Base-by-base conservation (phyloP, 2,113 vertebrate species). In the Caracal caracal region DNA sequence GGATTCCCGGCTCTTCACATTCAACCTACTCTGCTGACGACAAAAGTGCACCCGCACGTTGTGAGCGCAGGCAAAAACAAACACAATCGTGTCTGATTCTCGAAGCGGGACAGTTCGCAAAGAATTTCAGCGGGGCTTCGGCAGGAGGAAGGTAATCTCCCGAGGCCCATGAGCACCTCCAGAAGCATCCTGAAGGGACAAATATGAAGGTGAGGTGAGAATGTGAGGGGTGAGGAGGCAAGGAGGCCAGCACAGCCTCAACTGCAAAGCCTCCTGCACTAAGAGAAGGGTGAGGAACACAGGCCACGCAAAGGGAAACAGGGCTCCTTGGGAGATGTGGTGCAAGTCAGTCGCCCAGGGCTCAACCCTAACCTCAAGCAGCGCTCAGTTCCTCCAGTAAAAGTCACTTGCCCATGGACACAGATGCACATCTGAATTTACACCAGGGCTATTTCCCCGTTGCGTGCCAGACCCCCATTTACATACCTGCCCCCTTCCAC, bases 171-270 rank as follows among this genome's bases (percentile, higher is more conserved):
- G 19, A 37, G 70, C n/a, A 37, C 33, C 35, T 66, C 61, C 20
- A 83, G 51, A 83, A 61, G 49, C 35, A 68, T 37, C 47, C 9
- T 11, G 35, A 63, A 93, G 49, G 22, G 15, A 5, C 2, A 26
- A 75, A 16, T 16, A 16, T 16, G 33, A 33, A 75, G 82, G 49
- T 9, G 2, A 40, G 9, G 28, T 6, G 22, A 80, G 26, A 20
- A 24, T 19, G 66, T 1, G 5, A 3, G 0, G 22, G 15, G 1
- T 0, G 33, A 26, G 3, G 12, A n/a, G 37, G 35, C 37, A 28
- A 7, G 9, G 13, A 8, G 59, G 47, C 70, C 47, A 35, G 20
- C 30, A 30, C 11, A 53, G 40, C 5, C 1, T 13, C 10, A n/a
- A 20, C 43, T 0, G 51, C 37, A 65, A 16, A 40, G n/a, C 33